Base-by-base conservation (phyloP, 2,888 invertebrate genomes). In the Mechanitis messenoides region DNA sequence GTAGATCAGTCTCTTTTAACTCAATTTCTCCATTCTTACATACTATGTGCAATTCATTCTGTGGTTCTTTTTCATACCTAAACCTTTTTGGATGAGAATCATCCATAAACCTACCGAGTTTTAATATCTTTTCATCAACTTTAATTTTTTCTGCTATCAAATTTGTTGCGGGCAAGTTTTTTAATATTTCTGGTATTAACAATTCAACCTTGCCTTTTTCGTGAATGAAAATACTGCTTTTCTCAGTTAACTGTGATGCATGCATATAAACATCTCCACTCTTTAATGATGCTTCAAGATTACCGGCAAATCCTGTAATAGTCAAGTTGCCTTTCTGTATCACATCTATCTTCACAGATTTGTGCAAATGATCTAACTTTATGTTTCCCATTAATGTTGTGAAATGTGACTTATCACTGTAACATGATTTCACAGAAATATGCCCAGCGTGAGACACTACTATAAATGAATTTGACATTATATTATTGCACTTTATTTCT, bases 11-110 rank as follows among this genome's bases (percentile, higher is more conserved):
- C 68, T 90, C 84, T 69, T 85, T 89, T 60, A 91, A 76, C 65
- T 86, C 86, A 75, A 91, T 90, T 45, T 87, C 84, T 66, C 91
- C 91, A 81, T 91, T 91, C 74, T 85, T 88, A 83, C 91, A 90
- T 56, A 90, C 90, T 81, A 91, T 82, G 60, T 89, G 83, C 66
- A 91, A 76, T 69, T 91, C 91, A 71, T 87, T 80, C 11, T 81
- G 75, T 0, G 84, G 84, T 67, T 88, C 84, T 66, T 83, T 83
- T 62, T 87, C 87, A 73, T 80, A 89, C 63, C 90, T 77, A 72
- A 91, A 91, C 73, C 85, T 77, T 65, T 87, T 82, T 11, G 90
- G 90, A 68, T 87, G 83, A 0, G 87, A 80, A 67, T 90, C 90
- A 69, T 90, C 89, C 86, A 90, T 87, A 64, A 90, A 84, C 61